Base-by-base conservation (phyloP, 2,888 invertebrate genomes). In the Tipula lateralis region DNA sequence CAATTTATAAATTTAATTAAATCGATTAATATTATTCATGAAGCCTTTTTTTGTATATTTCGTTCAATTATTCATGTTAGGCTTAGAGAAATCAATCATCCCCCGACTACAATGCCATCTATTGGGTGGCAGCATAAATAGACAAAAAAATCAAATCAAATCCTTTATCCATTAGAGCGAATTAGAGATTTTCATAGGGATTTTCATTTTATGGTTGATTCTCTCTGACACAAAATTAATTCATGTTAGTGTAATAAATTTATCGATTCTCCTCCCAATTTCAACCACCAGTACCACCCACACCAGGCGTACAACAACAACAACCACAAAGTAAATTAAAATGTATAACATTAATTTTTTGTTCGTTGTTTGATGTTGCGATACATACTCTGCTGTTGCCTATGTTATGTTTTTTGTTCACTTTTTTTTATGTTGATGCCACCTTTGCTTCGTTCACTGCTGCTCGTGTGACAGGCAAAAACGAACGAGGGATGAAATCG, bases 11-110 rank as follows among this genome's bases (percentile, higher is more conserved):
- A 32, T 29, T 81, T 83, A 83, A 83, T 83, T 32, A 32, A 32
- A 32, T 83, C 32, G 82, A 66, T 50, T 50, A 50, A 50, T n/a
- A n/a, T 66, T 66, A 66, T 66, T 66, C 66, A 66, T 66, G 66
- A 66, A n/a, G n/a, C n/a, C n/a, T n/a, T n/a, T 66, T 66, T 36
- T n/a, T 66, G 24, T 66, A 24, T 66, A 24, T 66, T 66, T 66
- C 24, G 24, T 9, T 66, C 66, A 66, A 66, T 66, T 24, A 66
- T 24, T 66, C 24, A 24, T 66, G 66, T 7, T 16, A 50, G 16
- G 44, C 44, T 66, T 24, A 66, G 66, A 24, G 9, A 66, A 66
- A 66, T 66, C 19, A 66, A 66, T 9, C 66, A 9, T 24, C 24
- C 16, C 12, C 44, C n/a, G 1, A 24, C 24, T 9, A 66, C 9